Evolutionary conservation across 2,888 invertebrate species (phyloP).

Genomic region (Lydus trimaculatus): DNA sequence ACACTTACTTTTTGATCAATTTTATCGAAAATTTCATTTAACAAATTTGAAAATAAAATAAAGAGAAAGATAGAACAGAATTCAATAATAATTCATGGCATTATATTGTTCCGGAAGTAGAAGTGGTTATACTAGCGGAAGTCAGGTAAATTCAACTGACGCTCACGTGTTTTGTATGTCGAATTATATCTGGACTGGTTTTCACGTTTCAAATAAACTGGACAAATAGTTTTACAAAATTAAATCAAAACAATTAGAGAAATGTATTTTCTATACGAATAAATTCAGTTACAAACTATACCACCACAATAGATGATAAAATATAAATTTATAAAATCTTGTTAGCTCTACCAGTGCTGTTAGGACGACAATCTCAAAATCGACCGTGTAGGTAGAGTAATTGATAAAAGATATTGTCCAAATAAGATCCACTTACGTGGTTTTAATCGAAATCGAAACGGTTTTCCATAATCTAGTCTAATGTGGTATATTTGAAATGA

Average conservation of each 20-base stretch:
- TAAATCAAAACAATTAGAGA: slow-evolving; percentile 9
- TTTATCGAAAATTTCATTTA: not conserved
- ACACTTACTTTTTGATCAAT: too few relatives aligned
- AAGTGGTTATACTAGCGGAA: slow-evolving; percentile 7
- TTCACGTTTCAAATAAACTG: not conserved
- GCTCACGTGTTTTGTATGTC: slow-evolving; percentile 1
- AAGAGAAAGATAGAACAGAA: not conserved
- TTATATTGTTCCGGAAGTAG: slow-evolving; percentile 8
- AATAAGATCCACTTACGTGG: too few relatives aligned
- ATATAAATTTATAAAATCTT: too few relatives aligned
- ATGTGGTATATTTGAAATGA: not conserved
- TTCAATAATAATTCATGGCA: slow-evolving; percentile 7
- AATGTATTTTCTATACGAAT: too few relatives aligned
- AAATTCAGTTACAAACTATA: too few relatives aligned
- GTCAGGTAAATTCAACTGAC: slow-evolving; percentile 7
- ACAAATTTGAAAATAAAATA: not conserved
- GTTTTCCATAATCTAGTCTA: not conserved
- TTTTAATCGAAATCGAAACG: not conserved
- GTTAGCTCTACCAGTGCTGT: too few relatives aligned
- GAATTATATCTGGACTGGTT: not conserved
- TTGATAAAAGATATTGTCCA: too few relatives aligned
- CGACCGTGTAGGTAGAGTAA: too few relatives aligned
- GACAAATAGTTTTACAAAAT: not conserved
- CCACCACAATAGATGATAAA: too few relatives aligned
- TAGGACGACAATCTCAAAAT: too few relatives aligned